Evolutionary conservation across 2,113 vertebrate genomes (phyloP).

Genomic region (Dolichotis patagonum): DNA sequence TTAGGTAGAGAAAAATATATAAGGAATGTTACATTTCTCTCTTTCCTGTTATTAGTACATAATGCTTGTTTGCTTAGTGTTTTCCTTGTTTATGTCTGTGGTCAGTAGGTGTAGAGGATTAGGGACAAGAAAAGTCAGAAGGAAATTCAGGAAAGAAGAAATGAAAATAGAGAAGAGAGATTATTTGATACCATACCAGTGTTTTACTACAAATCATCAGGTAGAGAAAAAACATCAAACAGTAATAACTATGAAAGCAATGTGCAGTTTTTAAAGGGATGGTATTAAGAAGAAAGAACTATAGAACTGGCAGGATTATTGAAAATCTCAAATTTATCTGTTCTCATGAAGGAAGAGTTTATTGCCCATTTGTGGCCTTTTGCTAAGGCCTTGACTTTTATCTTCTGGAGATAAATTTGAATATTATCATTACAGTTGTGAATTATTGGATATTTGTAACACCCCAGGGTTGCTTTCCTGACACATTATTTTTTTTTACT

Average conservation of each 20-base stretch:
- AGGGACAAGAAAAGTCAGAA: background rate
- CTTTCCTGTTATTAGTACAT: background rate
- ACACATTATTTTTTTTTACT: slow-evolving; percentile 65
- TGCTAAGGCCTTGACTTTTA: slow-evolving; percentile 75
- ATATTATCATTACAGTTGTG: slow-evolving; percentile 73
- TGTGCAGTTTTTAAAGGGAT: slow-evolving; percentile 73
- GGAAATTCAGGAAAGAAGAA: background rate
- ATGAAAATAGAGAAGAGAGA: background rate
- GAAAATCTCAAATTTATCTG: slow-evolving; percentile 76
- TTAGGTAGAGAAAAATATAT: background rate
- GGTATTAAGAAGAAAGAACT: slow-evolving; percentile 46
- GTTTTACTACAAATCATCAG: background rate
- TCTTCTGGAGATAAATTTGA: slow-evolving; percentile 77
- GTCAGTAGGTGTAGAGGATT: background rate
- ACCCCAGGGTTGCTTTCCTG: slow-evolving; percentile 26
- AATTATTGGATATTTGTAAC: slow-evolving; percentile 61
- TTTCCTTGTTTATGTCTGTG: background rate
- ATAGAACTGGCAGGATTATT: slow-evolving; percentile 73
- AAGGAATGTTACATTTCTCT: background rate
- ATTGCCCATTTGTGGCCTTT: slow-evolving; percentile 70
- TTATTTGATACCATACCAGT: background rate
- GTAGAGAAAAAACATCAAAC: background rate
- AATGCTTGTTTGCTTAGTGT: background rate
- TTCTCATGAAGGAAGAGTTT: slow-evolving; percentile 66
- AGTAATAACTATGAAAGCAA: slow-evolving; percentile 56